Percentiles rank a stretch among this genome's conserved stretches.
phyloP scores from a whole-genome alignment of 1,140 invertebrate species.

The Rhagoletis zephyria region DNA sequence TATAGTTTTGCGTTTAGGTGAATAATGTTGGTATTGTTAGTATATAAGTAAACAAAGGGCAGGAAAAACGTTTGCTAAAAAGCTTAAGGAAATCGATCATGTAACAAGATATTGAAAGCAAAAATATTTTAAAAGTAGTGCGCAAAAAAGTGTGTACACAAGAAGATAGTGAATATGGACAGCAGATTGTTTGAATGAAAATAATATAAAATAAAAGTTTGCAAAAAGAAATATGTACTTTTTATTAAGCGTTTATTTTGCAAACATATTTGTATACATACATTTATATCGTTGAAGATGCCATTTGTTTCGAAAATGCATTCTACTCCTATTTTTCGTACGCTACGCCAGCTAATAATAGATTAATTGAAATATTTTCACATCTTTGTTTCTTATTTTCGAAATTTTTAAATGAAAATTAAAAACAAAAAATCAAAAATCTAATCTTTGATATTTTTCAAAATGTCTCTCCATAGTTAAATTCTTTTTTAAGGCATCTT shows the following conservation, averaged over 20 bases:
- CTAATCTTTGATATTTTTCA: background rate
- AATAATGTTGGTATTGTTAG: slow-evolving; percentile 40
- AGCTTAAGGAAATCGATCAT: background rate
- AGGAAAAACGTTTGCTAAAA: background rate
- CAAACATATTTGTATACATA: no score
- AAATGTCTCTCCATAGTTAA: slow-evolving; percentile 12
- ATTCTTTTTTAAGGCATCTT: background rate
- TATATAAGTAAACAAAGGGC: background rate
- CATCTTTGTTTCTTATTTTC: background rate
- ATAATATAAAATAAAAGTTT: no score
- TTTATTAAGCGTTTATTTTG: no score
- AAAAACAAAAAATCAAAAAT: background rate
- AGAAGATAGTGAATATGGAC: no score
- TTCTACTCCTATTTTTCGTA: no score
- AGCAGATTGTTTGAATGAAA: no score
- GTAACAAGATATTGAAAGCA: background rate
- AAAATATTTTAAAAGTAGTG: background rate
- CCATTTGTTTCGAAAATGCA: no score
- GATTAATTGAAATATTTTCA: background rate
- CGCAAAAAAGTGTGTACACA: no score
- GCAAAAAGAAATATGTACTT: no score
- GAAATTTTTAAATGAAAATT: background rate
- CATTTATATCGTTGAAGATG: no score
- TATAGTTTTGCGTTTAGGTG: background rate
- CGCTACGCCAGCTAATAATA: no score